Evolutionary conservation across 2,797 vertebrate genomes (phyloP), one percentile per base, ranked within the genome.

Genomic region (Nyctalus aviator): DNA sequence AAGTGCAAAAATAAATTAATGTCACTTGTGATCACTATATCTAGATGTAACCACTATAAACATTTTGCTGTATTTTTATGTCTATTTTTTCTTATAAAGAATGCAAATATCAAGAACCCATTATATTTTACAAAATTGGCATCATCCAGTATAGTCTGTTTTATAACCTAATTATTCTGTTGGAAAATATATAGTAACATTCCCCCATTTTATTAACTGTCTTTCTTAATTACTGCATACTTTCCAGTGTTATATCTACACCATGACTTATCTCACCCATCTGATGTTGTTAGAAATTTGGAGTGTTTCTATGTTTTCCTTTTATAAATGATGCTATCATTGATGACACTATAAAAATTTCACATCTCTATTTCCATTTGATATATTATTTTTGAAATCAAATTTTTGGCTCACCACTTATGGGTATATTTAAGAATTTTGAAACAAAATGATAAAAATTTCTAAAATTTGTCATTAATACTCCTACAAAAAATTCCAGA

Each of bases 301-400:
- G 7, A 68, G 3, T 48, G 3, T 77, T 94, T 93, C 32, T 32
- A 50, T 84, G 57, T 87, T 77, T 85, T 75, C 62, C 46, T 75
- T 44, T 87, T 88, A 83, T 44, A 81, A 89, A 55, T 92, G 55
- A 92, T 87, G 68, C 9, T 62, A 89, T 21, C 75, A 75, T 90
- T 72, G 71, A 78, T 71, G 90, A 87, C 53, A 14, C 23, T 66
- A 9, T 23, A 68, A 69, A 59, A 50, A 59, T 57, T 91, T 78
- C 7, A 85, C 37, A 91, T 82, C 50, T 90, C 30, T 92, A 72
- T 92, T 91, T 95, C 30, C 10, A 27, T 30, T 89, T 59, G 55
- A 93, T 71, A 72, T 50, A 75, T 93, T 72, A 84, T 64, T 93
- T 93, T 93, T 93, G 66, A 95, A 93, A 91, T 66, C 62, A 73